These are phyloP conservation scores for Poecilia velifera DNA, from an alignment of 2,797 vertebrate genomes.

Conservation along the genomic window DNA sequence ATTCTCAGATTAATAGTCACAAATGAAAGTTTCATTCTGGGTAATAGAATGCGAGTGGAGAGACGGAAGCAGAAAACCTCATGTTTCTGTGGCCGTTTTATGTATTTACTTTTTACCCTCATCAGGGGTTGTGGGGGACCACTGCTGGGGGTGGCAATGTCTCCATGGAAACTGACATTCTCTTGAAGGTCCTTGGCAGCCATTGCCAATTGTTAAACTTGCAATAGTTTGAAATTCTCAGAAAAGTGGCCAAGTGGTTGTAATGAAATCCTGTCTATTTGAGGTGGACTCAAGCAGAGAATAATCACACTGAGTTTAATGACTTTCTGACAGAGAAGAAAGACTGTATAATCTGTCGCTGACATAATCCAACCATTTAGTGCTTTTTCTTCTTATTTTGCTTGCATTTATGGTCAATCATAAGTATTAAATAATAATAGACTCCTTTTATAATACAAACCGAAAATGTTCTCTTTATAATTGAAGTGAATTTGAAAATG, in stretches of 20 bases:
- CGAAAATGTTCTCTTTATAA: too few species aligned
- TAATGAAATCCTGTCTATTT: slow-evolving; percentile 59
- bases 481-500: too few species aligned
- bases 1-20: background rate
- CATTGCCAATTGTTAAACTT: slow-evolving; percentile 69
- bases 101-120: background rate
- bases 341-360: slow-evolving; percentile 18
- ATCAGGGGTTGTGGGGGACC: slow-evolving; percentile 30
- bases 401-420: background rate
- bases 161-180: slow-evolving; percentile 82
- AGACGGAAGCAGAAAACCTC: slow-evolving; percentile 10
- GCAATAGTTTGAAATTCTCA: slow-evolving; percentile 71
- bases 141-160: slow-evolving; percentile 59
- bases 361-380: slow-evolving; percentile 6
- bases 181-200: slow-evolving; percentile 71
- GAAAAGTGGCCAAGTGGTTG: slow-evolving; percentile 68
- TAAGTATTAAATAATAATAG: background rate
- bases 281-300: slow-evolving; percentile 36
- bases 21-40: background rate
- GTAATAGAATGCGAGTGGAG: background rate
- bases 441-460: background rate
- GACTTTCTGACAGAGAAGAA: slow-evolving; percentile 25
- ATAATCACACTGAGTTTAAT: slow-evolving; percentile 42
- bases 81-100: slow-evolving; percentile 50
- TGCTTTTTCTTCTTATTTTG: slow-evolving; percentile 4